Evolutionary conservation across 2,797 vertebrate species (phyloP), one percentile per base, ranked within the genome.

Genomic region (Tarsius wallacei): DNA sequence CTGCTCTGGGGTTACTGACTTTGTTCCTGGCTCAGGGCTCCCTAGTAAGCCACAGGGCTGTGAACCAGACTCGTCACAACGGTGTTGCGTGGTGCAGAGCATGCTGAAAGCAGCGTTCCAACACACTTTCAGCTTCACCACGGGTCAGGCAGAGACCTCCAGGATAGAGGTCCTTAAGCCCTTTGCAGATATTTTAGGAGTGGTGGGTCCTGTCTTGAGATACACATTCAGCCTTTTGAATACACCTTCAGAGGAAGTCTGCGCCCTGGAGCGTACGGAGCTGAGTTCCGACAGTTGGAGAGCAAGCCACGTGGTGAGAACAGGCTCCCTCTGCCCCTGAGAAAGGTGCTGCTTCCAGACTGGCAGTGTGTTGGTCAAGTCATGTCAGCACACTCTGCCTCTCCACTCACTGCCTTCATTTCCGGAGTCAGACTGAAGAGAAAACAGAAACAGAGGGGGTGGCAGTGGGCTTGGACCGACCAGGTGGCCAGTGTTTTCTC

Each of bases 281-380:
- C 59, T 63, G 66, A 24, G 22, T 6, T 82, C 51, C 81, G 1
- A 2, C 1, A 11, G 73, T 31, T 0, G 2, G 47, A 49, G 57
- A 55, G 59, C 42, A 24, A 21, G 47, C 24, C 2, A 0, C 15
- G 0, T 0, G 0, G 5, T 7, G 22, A n/a, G 26, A 77, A 31
- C 0, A 0, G 28, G 4, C 19, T 51, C 21, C 82, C 51, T 8
- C 5, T 59, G 55, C 13, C 61, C 36, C 9, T 42, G 36, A 68
- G 57, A 73, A 61, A 51, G n/a, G 47, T n/a, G 26, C 61, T 61
- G 16, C 42, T 57, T 26, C 9, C 53, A 81, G 33, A 68, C 89
- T 87, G 9, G 13, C n/a, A 12, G 21, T 17, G 0, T 2, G 4
- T 49, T 87, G 42, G 24, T 14, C 11, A 77, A 53, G 12, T 90